phyloP scores from a whole-genome alignment of 1,140 invertebrate species.

The Listronotus oregonensis region DNA sequence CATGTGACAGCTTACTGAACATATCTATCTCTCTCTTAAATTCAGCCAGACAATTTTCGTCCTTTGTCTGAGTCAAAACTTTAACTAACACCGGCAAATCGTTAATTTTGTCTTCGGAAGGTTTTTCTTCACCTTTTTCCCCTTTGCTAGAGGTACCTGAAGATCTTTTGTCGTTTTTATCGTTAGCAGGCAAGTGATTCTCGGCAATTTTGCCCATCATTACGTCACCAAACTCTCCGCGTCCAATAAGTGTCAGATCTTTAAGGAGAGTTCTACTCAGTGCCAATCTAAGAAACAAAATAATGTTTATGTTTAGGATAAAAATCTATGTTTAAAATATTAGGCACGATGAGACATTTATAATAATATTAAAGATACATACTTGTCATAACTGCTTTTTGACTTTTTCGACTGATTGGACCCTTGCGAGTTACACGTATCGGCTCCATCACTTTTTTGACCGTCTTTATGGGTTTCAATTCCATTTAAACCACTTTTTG shows the following conservation, averaged over 20 bases:
- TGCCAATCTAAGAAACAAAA: conserved; percentile 55
- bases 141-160: conserved; percentile 44
- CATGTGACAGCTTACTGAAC: conserved; percentile 78
- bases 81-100: conserved; percentile 71
- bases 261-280: conserved; percentile 75
- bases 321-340: too few species aligned
- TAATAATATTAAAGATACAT: background rate
- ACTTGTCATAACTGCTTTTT: conserved; percentile 71
- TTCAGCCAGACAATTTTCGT: conserved; percentile 77
- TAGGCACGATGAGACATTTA: too few species aligned
- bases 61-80: conserved; percentile 73
- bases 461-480: conserved; percentile 62
- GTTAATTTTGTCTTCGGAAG: conserved; percentile 50
- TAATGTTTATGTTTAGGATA: background rate
- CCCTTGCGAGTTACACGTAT: conserved; percentile 74
- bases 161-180: conserved; percentile 48
- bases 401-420: conserved; percentile 73
- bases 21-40: conserved; percentile 88
- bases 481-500: conserved; percentile 51
- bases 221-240: conserved; percentile 90
- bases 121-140: conserved; percentile 24
- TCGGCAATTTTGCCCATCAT: conserved; percentile 73
- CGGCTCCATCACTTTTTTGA: conserved; percentile 80
- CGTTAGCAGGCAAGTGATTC: conserved; percentile 48
- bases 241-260: conserved; percentile 83